Conservation (phyloP, 1,140 invertebrate species). For the Chironomus tepperi region DNA sequence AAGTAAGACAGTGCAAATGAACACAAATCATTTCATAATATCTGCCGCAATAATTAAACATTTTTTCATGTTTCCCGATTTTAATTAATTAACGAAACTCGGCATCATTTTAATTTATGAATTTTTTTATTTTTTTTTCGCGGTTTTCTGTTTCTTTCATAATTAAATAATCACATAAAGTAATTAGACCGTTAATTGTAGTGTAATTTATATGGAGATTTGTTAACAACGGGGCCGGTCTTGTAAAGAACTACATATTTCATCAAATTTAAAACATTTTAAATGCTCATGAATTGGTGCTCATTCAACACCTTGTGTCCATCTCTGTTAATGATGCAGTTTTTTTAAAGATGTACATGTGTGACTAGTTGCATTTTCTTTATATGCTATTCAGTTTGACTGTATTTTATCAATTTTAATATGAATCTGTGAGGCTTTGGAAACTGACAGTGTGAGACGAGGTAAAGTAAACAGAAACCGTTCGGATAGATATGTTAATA, state of each 20-base stretch:
- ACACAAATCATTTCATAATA: background rate
- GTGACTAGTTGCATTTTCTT: background rate
- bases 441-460: too few relatives aligned
- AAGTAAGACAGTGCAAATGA: background rate
- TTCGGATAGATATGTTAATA: too few relatives aligned
- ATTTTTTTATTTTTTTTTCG: conserved; percentile 7
- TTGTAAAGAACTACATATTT: background rate
- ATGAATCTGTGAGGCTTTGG: too few relatives aligned
- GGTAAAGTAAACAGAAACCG: too few relatives aligned
- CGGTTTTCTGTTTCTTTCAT: conserved; percentile 4
- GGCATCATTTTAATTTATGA: conserved; percentile 22
- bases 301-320: background rate
- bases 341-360: background rate
- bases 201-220: conserved; percentile 20
- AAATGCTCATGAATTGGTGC: too few relatives aligned
- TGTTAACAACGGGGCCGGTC: background rate
- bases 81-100: conserved; percentile 14
- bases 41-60: conserved; percentile 12
- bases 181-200: conserved; percentile 24
- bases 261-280: too few relatives aligned
- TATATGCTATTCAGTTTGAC: background rate
- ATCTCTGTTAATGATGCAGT: background rate
- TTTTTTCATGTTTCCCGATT: conserved; percentile 12
- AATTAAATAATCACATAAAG: conserved; percentile 22
- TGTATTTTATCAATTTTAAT: background rate